Evolutionary conservation across 37 sponge, comb jelly and placozoan species (phyloP), one percentile per base, ranked within the genome.

Genomic region (Eunapius fragilis): DNA sequence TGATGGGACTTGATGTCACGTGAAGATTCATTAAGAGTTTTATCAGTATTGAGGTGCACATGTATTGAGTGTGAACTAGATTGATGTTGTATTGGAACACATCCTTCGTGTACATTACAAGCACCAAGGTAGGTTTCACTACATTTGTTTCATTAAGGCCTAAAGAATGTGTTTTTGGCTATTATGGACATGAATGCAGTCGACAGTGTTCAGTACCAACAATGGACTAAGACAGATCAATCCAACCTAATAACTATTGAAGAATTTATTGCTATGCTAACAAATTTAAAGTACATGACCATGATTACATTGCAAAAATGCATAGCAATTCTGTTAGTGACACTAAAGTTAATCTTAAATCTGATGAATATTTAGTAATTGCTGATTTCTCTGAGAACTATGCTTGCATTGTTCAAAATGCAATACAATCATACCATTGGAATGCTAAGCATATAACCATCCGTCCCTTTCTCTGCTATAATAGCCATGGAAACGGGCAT

Each of bases 351-450:
- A 70, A n/a, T 31, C 50, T 87, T 72, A 26, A 22, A 19, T 24
- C 78, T 3, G 69, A 75, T 45, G 80, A 80, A 87, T 32, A 80
- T 10, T n/a, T 84, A 35, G 80, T 89, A 7, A 77, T 48, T 36
- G 80, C 67, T 38, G 89, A 89, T 78, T 89, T 84, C 41, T 67
- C 84, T 70, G 89, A 84, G 48, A 89, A 84, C 67, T 89, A 89
- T 78, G 79, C 89, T 6, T 89, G 83, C 69, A 49, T 89, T 72
- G 79, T 89, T 31, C 89, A 89, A 69, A 79, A 89, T 83, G 85
- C 71, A 37, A 80, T 79, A 69, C 89, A 89, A 70, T 84, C 79
- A 45, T 89, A 71, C 73, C 89, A 83, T 84, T 83, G 89, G 89
- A 89, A 89, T 71, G 79, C 84, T 77, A 73, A 79, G 27, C 85